These are phyloP conservation scores for Crax fasciolata DNA, from an alignment of 2,797 vertebrate genomes.

Conservation along the genomic window DNA sequence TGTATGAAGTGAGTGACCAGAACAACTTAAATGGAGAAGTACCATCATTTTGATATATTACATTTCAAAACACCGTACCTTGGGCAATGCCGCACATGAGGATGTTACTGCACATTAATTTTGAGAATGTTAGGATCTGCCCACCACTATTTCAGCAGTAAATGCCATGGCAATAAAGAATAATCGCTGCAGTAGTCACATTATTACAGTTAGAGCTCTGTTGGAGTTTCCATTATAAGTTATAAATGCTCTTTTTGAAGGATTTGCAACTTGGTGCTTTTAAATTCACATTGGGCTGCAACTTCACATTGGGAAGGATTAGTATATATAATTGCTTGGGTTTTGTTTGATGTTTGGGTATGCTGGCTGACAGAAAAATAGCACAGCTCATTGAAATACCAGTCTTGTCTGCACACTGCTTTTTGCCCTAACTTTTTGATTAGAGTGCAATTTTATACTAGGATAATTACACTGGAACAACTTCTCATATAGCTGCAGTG, in stretches of 20 bases:
- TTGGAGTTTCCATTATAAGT: conserved; percentile 73
- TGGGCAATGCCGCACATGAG: conserved; percentile 54
- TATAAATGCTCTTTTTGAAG: conserved; percentile 71
- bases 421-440: conserved; percentile 58
- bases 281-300: conserved; percentile 69
- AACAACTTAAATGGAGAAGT: conserved; percentile 70
- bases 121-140: conserved; percentile 65
- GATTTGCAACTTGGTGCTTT: conserved; percentile 64
- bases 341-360: conserved; percentile 66
- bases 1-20: conserved; percentile 41
- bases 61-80: conserved; percentile 65
- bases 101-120: conserved; percentile 77
- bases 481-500: not conserved
- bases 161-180: conserved; percentile 77
- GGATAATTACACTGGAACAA: conserved; percentile 29
- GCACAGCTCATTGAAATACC: conserved; percentile 45
- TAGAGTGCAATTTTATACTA: conserved; percentile 24
- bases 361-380: conserved; percentile 57
- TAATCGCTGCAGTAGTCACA: conserved; percentile 58
- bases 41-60: conserved; percentile 70
- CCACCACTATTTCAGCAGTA: conserved; percentile 73
- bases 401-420: conserved; percentile 24
- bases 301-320: conserved; percentile 65
- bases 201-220: conserved; percentile 64
- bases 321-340: conserved; percentile 62